Conservation (phyloP, 2,797 vertebrate species). For the Notoglanidium macrostoma region DNA sequence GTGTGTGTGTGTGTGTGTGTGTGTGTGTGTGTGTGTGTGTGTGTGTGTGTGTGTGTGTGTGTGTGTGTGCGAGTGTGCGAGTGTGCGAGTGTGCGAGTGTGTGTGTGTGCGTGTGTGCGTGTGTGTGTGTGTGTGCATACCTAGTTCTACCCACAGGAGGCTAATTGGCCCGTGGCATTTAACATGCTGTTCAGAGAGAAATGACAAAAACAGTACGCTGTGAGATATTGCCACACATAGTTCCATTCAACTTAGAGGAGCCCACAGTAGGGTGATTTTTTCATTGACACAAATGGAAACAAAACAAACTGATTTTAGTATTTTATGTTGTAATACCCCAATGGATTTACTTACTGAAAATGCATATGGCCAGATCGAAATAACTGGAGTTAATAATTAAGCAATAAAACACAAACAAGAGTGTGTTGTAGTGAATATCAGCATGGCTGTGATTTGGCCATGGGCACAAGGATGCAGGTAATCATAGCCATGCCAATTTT, state of each 20-base stretch:
- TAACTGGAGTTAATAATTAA: neutral
- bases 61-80: too few species aligned
- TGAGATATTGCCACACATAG: slow-evolving; percentile 44
- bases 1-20: too few species aligned
- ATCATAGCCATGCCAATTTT: neutral
- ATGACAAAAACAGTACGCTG: slow-evolving; percentile 40
- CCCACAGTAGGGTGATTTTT: neutral
- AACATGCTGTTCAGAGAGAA: slow-evolving; percentile 46
- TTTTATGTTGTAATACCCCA: neutral
- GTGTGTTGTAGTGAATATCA: neutral
- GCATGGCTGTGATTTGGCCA: neutral
- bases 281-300: neutral
- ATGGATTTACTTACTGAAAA: neutral
- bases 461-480: neutral
- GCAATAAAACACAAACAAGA: neutral
- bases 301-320: neutral
- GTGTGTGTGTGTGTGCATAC: neutral
- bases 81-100: too few species aligned
- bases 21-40: too few species aligned
- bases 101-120: too few species aligned
- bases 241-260: neutral
- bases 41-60: too few species aligned
- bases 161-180: slow-evolving; percentile 58
- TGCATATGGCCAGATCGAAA: neutral
- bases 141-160: slow-evolving; percentile 42